Conservation (phyloP, 2,888 invertebrate species). For the Prostheceraeus crozeri region DNA sequence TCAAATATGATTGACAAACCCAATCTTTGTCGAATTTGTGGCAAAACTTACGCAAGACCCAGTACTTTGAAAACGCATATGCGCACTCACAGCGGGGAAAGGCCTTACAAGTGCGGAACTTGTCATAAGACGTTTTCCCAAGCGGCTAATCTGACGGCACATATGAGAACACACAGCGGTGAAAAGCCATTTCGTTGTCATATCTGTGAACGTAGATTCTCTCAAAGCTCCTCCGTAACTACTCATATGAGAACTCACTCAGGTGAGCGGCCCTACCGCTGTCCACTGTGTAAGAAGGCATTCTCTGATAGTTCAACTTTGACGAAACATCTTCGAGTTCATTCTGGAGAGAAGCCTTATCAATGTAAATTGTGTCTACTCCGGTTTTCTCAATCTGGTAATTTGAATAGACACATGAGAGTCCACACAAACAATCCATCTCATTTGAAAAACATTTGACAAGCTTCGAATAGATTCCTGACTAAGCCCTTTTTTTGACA, state of each 20-base stretch:
- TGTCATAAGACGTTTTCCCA: slow-evolving; percentile 63
- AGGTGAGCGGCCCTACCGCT: slow-evolving; percentile 94
- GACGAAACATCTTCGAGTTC: slow-evolving; percentile 87
- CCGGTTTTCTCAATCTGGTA: slow-evolving; percentile 94
- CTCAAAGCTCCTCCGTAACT: slow-evolving; percentile 84
- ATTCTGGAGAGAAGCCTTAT: slow-evolving; percentile 77
- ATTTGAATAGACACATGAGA: slow-evolving; percentile 95
- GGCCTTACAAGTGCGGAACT: slow-evolving; percentile 64
- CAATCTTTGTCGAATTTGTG: slow-evolving; percentile 85
- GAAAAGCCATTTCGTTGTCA: slow-evolving; percentile 97
- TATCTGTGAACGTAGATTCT: slow-evolving; percentile 89
- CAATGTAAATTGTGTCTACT: slow-evolving; percentile 89
- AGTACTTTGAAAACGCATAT: slow-evolving; percentile 93
- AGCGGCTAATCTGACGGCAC: slow-evolving; percentile 94
- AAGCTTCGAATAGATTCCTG: no score
- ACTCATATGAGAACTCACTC: slow-evolving; percentile 99
- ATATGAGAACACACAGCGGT: slow-evolving; percentile 87
- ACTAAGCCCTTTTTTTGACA: no score
- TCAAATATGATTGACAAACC: no score
- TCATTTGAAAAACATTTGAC: no score
- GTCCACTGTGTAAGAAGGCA: slow-evolving; percentile 90
- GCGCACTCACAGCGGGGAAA: slow-evolving; percentile 88
- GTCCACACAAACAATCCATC: slow-evolving; percentile 64
- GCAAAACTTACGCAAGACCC: slow-evolving; percentile 86
- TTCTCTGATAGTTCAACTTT: slow-evolving; percentile 97